Evolutionary conservation across 2,113 vertebrate genomes (phyloP).

Genomic region (human (Homo sapiens)): GRCh38 chr6:124610001-124610500

Average conservation of each 20-base stretch:
- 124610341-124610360: not conserved
- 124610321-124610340: not conserved
- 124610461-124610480: not conserved
- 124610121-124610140: not conserved
- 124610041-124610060: not conserved
- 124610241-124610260: not conserved
- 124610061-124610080: not conserved
- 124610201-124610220: not conserved
- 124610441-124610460: not conserved
- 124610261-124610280: not conserved
- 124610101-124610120: not conserved
- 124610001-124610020: not conserved
- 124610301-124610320: not conserved
- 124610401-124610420: not conserved
- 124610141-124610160: not conserved
- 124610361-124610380: not conserved
- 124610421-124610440: not conserved
- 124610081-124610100: not conserved
- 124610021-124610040: not conserved
- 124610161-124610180: not conserved
- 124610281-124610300: not conserved
- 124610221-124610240: not conserved
- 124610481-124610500: not conserved
- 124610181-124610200: not conserved
- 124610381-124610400: not conserved